Evolutionary conservation across 2,888 invertebrate genomes (phyloP), one percentile per base, ranked within the genome.

Genomic region (Drosophila quasianomalipes): DNA sequence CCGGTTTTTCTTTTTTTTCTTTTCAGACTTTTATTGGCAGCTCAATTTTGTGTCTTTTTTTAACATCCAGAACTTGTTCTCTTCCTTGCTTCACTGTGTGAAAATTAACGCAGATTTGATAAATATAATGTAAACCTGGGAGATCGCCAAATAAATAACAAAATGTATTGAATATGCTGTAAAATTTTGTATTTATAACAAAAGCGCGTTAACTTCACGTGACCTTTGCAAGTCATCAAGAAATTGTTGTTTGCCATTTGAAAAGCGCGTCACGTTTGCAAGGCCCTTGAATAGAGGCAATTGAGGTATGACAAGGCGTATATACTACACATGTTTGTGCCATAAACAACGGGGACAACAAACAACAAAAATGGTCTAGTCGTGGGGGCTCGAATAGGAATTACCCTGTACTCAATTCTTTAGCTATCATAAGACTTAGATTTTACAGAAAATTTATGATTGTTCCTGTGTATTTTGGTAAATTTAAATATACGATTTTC

Each of bases 141-240:
- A 10, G 16, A 9, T 47, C 16, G 9, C 9, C 16, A 26, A 26
- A 47, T 26, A 26, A 30, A 14, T 3, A 37, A 39, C 47, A 66
- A 81, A 65, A 52, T 35, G 16, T 62, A 31, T 35, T 30, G 19
- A 33, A 19, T 37, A 10, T 0, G 35, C 14, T 31, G 14, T 22
- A 28, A 14, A 41, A n/a, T 14, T 30, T 39, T 71, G 52, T 26
- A 53, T 65, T 62, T 67, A 63, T 74, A 80, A 84, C 81, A 83
- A 76, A 81, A 76, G 71, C 76, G 80, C 64, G 55, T 60, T 61
- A 67, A 58, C 66, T 67, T 52, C 76, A 70, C 22, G 54, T 60
- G 82, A 86, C 85, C 85, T 89, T 89, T 82, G 82, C 76, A 66
- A 82, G 76, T 76, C 76, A 82, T 81, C 73, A 83, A 70, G 26